Percentiles rank a stretch among this genome's conserved stretches.
phyloP scores from a whole-genome alignment of 2,113 vertebrate genomes.

The Tragelaphus strepsiceros region DNA sequence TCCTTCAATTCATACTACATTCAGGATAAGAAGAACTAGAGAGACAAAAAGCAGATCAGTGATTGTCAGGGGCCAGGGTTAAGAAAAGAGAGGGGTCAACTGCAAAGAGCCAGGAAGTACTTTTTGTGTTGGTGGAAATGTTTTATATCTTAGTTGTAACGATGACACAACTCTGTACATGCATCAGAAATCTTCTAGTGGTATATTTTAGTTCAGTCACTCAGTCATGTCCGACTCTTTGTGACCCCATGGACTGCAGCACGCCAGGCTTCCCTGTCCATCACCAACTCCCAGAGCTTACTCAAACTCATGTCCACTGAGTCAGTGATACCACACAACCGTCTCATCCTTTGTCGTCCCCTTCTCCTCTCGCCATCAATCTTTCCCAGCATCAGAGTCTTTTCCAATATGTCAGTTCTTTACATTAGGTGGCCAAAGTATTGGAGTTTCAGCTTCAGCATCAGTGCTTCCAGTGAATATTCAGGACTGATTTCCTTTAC shows the following conservation, averaged over 20 bases:
- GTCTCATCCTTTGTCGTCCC: background rate
- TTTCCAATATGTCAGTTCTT: background rate
- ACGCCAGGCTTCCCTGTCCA: background rate
- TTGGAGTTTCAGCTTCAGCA: background rate
- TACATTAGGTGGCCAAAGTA: background rate
- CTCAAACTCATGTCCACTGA: background rate
- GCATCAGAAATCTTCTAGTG: background rate
- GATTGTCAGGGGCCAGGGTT: background rate
- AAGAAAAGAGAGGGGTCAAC: background rate
- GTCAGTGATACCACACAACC: background rate
- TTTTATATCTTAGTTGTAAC: background rate
- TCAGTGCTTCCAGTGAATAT: background rate
- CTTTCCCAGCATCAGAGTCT: background rate
- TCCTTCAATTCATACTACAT: background rate
- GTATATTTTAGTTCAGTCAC: background rate
- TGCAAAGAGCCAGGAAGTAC: background rate
- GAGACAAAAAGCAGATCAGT: background rate
- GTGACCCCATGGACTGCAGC: fast-evolving
- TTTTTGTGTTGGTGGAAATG: background rate
- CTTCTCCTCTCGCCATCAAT: fast-evolving
- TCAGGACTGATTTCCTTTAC: background rate
- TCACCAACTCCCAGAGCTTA: background rate
- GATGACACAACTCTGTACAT: background rate
- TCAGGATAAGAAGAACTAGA: background rate
- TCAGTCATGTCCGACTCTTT: background rate